A percentile compares a stretch with the other conserved stretches of the same genome.
Evolutionary conservation across 2,888 invertebrate genomes (phyloP).

Genomic region (Pilophorus perplexus): DNA sequence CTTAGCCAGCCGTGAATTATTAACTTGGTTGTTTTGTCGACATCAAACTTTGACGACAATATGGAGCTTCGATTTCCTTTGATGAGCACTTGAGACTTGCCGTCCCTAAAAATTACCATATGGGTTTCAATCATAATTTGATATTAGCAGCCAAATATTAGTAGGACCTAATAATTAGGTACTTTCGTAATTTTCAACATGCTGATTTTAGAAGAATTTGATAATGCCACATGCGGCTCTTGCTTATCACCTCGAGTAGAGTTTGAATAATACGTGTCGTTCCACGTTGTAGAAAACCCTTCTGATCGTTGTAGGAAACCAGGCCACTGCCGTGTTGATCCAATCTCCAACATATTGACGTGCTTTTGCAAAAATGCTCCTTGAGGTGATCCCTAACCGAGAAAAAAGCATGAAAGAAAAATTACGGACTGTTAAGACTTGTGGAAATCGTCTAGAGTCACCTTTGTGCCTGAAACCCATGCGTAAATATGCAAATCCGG

Average conservation of each 20-base stretch:
- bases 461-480: too few species aligned
- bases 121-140: too few species aligned
- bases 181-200: not conserved
- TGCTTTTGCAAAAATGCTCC: too few species aligned
- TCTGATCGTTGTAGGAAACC: too few species aligned
- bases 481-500: too few species aligned
- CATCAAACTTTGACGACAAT: constrained; percentile 39
- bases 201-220: not conserved
- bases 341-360: too few species aligned
- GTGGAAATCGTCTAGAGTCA: too few species aligned
- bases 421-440: too few species aligned
- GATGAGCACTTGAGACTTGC: constrained; percentile 23
- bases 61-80: constrained; percentile 31
- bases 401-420: too few species aligned
- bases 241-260: constrained; percentile 31
- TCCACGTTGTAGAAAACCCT: constrained; percentile 34
- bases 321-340: too few species aligned
- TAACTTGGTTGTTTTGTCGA: constrained; percentile 41
- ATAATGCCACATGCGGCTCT: not conserved
- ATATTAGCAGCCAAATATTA: too few species aligned
- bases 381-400: too few species aligned
- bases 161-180: not conserved
- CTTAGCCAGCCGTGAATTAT: constrained; percentile 46
- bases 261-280: constrained; percentile 34
- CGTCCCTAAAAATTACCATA: constrained; percentile 5